Conservation (phyloP, 2,113 vertebrate species). For the Oreochromis spilurus region DNA sequence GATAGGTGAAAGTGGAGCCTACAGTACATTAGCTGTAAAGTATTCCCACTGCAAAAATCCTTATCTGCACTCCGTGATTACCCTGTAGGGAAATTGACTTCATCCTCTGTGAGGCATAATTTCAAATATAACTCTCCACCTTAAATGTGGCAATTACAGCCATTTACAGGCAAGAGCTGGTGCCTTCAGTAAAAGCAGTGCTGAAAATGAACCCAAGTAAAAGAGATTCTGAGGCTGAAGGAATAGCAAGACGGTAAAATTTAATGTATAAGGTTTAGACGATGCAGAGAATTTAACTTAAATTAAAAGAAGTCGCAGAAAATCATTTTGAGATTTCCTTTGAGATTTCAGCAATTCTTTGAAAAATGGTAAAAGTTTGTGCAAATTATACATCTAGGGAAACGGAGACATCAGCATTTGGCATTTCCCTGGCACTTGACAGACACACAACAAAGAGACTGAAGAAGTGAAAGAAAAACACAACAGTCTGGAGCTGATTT, state of each 20-base stretch:
- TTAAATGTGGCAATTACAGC: slow-evolving; percentile 44
- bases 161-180: slow-evolving; percentile 1
- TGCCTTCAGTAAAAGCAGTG: background rate
- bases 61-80: slow-evolving; percentile 34
- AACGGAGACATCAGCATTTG: background rate
- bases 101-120: slow-evolving; percentile 23
- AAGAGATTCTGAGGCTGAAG: background rate
- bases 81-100: slow-evolving; percentile 38
- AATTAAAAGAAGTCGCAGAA: background rate
- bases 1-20: slow-evolving; percentile 44
- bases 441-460: background rate
- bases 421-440: background rate
- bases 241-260: background rate
- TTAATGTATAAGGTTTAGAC: background rate
- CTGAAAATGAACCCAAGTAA: slow-evolving; percentile 13
- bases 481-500: background rate
- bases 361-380: background rate
- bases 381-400: background rate
- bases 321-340: background rate
- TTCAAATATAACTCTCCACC: slow-evolving; percentile 23
- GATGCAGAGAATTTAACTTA: background rate
- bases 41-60: slow-evolving; percentile 32
- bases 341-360: background rate
- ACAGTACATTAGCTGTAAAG: slow-evolving; percentile 49
- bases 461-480: background rate